Evolutionary conservation across 1,140 invertebrate genomes (phyloP).

Genomic region (Pemphigus obesinymphae): DNA sequence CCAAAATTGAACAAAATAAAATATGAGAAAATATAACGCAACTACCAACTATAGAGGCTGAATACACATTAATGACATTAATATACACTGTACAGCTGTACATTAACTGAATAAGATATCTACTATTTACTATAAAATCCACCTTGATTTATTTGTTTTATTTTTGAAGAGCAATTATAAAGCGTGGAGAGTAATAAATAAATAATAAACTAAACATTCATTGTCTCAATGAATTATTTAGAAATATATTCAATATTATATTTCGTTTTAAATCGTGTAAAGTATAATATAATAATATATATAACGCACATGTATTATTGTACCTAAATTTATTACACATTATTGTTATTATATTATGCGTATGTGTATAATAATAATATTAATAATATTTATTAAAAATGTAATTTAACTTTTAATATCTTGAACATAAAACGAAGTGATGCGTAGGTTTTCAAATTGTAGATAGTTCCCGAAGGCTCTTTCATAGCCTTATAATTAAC

Average conservation of each 20-base stretch:
- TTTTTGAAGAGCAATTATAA: too few relatives aligned
- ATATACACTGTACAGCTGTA: background rate
- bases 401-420: too few relatives aligned
- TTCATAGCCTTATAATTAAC: background rate
- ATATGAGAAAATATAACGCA: background rate
- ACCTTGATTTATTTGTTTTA: background rate
- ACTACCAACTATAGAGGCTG: too few relatives aligned
- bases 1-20: background rate
- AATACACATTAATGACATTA: background rate
- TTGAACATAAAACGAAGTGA: too few relatives aligned
- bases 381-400: too few relatives aligned
- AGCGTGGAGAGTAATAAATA: background rate
- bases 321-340: too few relatives aligned
- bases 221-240: background rate
- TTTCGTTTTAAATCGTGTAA: too few relatives aligned
- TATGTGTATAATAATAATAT: too few relatives aligned
- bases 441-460: too few relatives aligned
- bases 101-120: background rate
- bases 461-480: background rate
- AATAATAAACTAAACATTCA: background rate
- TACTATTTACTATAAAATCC: background rate
- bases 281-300: too few relatives aligned
- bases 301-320: too few relatives aligned
- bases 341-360: too few relatives aligned
- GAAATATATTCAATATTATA: background rate